Percentiles rank a stretch among this genome's conserved stretches.
Evolutionary conservation across 2,797 vertebrate genomes (phyloP).

Genomic region (Netta rufina): DNA sequence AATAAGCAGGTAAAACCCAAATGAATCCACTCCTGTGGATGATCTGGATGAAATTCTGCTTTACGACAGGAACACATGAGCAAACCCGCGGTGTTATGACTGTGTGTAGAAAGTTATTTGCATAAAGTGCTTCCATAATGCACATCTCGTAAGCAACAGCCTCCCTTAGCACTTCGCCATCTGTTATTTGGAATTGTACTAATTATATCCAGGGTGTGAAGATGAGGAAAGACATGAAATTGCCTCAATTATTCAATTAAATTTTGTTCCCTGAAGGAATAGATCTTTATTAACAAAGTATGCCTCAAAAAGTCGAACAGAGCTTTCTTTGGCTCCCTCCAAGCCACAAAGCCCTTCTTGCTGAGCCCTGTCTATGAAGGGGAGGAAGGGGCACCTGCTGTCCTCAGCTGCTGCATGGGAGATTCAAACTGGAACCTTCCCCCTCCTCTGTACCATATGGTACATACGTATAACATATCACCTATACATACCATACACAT

Average conservation of each 20-base stretch:
- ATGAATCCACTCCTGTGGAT: accelerated
- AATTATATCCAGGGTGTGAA: background rate
- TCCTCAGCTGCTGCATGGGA: background rate
- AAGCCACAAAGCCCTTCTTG: background rate
- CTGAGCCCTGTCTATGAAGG: background rate
- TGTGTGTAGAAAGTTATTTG: accelerated
- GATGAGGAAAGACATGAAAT: background rate
- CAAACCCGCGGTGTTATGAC: background rate
- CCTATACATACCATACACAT: too few relatives aligned
- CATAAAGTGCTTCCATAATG: background rate
- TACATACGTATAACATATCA: background rate
- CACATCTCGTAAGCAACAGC: background rate
- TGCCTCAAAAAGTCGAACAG: background rate
- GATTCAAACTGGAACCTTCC: background rate
- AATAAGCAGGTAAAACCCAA: background rate
- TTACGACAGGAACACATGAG: background rate
- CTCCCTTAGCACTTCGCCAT: background rate
- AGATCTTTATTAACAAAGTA: background rate
- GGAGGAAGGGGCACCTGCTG: background rate
- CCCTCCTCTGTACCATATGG: background rate
- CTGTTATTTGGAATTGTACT: background rate
- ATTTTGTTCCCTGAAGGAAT: background rate
- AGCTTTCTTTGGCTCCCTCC: background rate
- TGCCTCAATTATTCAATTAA: background rate
- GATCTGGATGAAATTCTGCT: background rate